A percentile compares a stretch with the other conserved stretches of the same genome.
These are phyloP conservation scores for Gymnopithys bicolor DNA, from an alignment of 2,797 vertebrate species.

Conservation along the genomic window DNA sequence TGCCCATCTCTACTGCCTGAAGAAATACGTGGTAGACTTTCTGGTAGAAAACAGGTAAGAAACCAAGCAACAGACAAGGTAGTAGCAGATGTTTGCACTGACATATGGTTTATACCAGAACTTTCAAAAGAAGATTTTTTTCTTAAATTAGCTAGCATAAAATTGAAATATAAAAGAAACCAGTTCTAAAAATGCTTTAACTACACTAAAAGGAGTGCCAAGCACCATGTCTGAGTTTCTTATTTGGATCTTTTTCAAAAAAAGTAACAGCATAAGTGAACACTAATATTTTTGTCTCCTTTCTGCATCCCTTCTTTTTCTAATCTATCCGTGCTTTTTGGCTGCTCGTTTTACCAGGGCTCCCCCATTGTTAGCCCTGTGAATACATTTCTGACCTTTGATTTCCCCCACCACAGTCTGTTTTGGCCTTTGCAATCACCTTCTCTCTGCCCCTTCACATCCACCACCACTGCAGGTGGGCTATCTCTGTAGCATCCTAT, in stretches of 20 bases:
- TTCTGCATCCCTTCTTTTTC: neutral
- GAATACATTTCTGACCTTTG: constrained; percentile 62
- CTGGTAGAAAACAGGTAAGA: constrained; percentile 82
- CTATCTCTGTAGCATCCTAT: constrained; percentile 68
- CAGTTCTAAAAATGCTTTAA: neutral
- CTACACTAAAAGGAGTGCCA: neutral
- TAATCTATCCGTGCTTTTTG: constrained; percentile 16
- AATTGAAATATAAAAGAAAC: neutral
- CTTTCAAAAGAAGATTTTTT: neutral
- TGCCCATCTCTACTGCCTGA: constrained; percentile 97
- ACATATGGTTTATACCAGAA: neutral
- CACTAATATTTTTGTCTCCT: neutral
- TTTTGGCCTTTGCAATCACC: constrained; percentile 62
- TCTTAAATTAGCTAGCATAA: neutral
- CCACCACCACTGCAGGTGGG: constrained; percentile 61
- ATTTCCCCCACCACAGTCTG: constrained; percentile 46
- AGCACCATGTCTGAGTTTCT: neutral
- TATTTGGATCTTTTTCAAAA: neutral
- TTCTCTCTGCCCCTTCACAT: constrained; percentile 38
- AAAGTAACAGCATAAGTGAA: neutral
- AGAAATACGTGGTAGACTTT: constrained; percentile 94
- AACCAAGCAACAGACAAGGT: neutral
- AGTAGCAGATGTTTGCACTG: neutral
- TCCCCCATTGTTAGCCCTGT: constrained; percentile 37
- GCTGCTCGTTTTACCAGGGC: constrained; percentile 23